Percentiles rank a stretch among this genome's conserved stretches.
Conservation (phyloP, 2,797 vertebrate genomes). For the Falco novaeseelandiae region DNA sequence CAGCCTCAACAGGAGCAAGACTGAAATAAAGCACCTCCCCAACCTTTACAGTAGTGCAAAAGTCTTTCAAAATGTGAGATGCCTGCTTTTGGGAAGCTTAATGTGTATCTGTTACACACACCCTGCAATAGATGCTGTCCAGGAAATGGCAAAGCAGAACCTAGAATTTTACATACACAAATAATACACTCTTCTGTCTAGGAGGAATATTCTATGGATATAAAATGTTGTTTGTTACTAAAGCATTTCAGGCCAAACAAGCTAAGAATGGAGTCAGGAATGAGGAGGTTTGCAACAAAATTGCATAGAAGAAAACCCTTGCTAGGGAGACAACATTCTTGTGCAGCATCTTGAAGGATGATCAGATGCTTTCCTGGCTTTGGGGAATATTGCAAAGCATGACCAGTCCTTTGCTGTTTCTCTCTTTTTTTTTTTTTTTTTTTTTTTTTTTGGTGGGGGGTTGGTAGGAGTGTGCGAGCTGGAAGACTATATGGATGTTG, state of each 20-base stretch:
- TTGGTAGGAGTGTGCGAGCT: accelerated
- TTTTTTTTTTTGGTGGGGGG: not conserved
- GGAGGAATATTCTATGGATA: not conserved
- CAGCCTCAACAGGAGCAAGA: not conserved
- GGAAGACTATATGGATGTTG: not conserved
- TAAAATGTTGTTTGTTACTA: not conserved
- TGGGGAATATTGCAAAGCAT: not conserved
- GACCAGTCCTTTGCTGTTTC: not conserved
- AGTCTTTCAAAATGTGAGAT: not conserved
- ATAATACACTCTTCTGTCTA: not conserved
- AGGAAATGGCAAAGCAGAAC: not conserved
- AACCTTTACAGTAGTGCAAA: not conserved
- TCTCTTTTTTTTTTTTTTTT: not conserved
- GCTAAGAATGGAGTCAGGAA: not conserved
- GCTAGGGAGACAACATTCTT: not conserved
- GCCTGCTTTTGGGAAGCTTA: not conserved
- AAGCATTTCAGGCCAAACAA: not conserved
- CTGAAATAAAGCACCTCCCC: not conserved
- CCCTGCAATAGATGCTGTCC: not conserved
- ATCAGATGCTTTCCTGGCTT: not conserved
- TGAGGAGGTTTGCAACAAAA: not conserved
- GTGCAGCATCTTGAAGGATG: not conserved
- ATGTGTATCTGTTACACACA: not conserved
- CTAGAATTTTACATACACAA: not conserved
- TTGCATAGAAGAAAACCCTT: not conserved